phyloP scores from a whole-genome alignment of 2,888 invertebrate species.

The Macrosoma leucophasiata region DNA sequence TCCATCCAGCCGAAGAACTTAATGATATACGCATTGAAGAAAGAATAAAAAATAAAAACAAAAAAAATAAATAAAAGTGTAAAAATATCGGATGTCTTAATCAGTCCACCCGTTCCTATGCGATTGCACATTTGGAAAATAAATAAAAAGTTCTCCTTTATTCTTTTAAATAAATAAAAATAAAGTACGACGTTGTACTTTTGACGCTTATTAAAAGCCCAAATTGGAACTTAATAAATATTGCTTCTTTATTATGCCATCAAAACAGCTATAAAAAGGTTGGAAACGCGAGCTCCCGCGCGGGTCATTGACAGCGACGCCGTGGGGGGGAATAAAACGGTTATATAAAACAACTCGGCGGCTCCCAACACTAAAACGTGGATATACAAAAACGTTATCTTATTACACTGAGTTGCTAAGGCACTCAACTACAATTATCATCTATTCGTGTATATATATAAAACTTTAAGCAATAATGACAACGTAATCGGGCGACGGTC shows the following conservation, averaged over 20 bases:
- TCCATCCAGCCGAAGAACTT: conserved; percentile 39
- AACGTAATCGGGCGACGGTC: conserved; percentile 34
- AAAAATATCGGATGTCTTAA: conserved; percentile 49
- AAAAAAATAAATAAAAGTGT: conserved; percentile 36
- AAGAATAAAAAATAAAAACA: conserved; percentile 31
- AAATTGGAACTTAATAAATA: conserved; percentile 32
- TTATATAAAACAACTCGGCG: conserved; percentile 4
- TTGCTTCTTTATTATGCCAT: conserved; percentile 33
- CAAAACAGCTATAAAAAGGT: conserved; percentile 39
- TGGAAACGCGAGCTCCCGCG: too few species aligned
- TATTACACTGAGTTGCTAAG: conserved; percentile 72
- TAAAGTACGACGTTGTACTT: conserved; percentile 43
- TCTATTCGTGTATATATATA: conserved; percentile 51
- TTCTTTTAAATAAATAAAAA: conserved; percentile 26
- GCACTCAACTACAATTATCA: conserved; percentile 68
- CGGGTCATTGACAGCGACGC: too few species aligned
- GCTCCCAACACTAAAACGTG: conserved; percentile 28
- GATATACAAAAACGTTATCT: conserved; percentile 50
- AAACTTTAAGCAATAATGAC: conserved; percentile 55
- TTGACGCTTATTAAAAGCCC: conserved; percentile 21
- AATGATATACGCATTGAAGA: conserved; percentile 33
- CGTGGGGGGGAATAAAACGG: conserved; percentile 1
- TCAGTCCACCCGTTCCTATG: conserved; percentile 65
- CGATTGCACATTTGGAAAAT: conserved; percentile 60
- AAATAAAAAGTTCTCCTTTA: conserved; percentile 45